Base-by-base conservation (phyloP, 2,797 vertebrate species). In the Artibeus lituratus region DNA sequence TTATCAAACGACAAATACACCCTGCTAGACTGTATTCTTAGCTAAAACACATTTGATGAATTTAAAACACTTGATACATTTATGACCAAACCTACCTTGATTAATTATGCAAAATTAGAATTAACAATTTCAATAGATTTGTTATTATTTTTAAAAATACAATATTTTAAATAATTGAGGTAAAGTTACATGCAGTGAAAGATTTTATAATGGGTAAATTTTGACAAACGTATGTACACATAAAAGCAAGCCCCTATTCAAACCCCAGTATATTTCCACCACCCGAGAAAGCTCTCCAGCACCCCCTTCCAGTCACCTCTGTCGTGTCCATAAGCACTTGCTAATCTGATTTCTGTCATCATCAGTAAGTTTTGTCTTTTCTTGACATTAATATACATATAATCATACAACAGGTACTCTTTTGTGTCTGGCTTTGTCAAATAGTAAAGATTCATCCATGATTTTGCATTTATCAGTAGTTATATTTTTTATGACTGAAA, bases 71-170 rank as follows among this genome's bases (percentile, higher is more conserved):
- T n/a, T 81, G 55, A 72, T 91, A 70, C 5, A 4, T 87, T 85
- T 86, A 57, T 65, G 22, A 92, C 57, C 26, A 90, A 39, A 84
- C 0, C 51, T 85, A 62, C 11, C 7, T 94, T 87, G 39, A 26
- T 76, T 57, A 86, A 90, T 53, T 94, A 44, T 21, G 11, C n/a
- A 96, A 42, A 96, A 70, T 96, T 11, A 92, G 21, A 70, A 82
- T 90, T 47, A 94, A 44, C 7, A 70, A 87, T 49, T 65, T 78
- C 22, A 62, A 83, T 62, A 47, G 7, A 44, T 89, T 91, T 51
- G 11, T 55, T 35, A 35, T 39, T 90, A 6, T 57, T 93, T 80
- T 76, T 53, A 55, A 93, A 67, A 57, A 74, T 16, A 21, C 3
- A 89, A 44, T 86, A 29, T 74, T 47, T 76, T 18, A 29, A 93